Base-by-base conservation (phyloP, 1,140 invertebrate species). In the Charaxes varanes region DNA sequence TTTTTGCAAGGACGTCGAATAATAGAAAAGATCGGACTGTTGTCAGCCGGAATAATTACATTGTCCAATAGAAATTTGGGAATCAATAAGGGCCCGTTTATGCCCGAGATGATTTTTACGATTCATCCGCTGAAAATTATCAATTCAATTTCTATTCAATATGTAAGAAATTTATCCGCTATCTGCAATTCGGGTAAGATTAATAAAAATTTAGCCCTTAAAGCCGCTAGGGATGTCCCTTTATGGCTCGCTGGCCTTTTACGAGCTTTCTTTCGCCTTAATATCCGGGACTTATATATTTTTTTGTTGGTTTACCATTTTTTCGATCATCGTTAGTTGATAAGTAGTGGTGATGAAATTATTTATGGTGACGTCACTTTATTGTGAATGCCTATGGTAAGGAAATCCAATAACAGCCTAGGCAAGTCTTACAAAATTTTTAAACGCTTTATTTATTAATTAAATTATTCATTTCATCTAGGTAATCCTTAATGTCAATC, bases 191-290 rank as follows among this genome's bases (percentile, higher is more conserved):
- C 46, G 53, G 54, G 53, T 45, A 54, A 68, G 62, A 73, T 79
- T 77, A 79, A 73, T 70, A 77, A 71, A 70, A 77, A 64, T 71
- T 72, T 68, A 49, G 50, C 52, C 62, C 60, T 56, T 48, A 44
- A 60, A 63, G 37, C 60, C 67, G 38, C 57, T 18, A 48, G 59
- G 66, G 74, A 66, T 60, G 60, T 53, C 61, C 64, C 56, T 79
- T 77, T 77, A 72, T 59, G 55, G 66, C 59, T 58, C 57, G 62
- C 61, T 68, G 58, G 61, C 55, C 69, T 71, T 80, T 78, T 71
- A 80, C 62, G 65, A 63, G 53, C 43, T 56, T 42, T 59, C 61
- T 65, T 66, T 69, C 65, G 64, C 61, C 66, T 65, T 64, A 63
- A 68, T 74, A 70, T 61, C 23, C 62, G 63, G 66, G 62, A 23